Percentiles rank a stretch among this genome's conserved stretches.
Conservation (phyloP, 2,888 invertebrate species). For the Linnaemya tessellans region DNA sequence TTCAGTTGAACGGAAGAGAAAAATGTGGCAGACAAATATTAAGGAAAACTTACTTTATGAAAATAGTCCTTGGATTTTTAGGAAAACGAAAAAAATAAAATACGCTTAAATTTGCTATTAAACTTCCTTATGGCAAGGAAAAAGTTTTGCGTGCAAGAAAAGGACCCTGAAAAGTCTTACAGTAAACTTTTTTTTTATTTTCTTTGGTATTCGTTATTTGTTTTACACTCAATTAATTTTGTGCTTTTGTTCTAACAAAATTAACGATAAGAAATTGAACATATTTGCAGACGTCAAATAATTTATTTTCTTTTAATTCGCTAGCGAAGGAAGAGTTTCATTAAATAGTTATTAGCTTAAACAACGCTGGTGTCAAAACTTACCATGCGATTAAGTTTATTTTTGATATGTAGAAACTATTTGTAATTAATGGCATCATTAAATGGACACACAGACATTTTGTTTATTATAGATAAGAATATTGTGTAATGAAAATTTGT, state of each 20-base stretch:
- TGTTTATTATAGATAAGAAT: background rate
- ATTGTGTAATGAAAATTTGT: background rate
- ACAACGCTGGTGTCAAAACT: conserved; percentile 45
- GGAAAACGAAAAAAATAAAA: background rate
- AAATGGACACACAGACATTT: conserved; percentile 52
- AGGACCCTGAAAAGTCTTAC: background rate
- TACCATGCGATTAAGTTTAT: conserved; percentile 64
- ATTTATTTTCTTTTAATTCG: conserved; percentile 17
- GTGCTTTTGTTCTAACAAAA: background rate
- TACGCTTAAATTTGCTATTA: background rate
- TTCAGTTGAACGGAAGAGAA: background rate
- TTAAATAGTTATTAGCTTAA: conserved; percentile 59
- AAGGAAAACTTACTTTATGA: background rate
- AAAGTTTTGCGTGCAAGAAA: background rate
- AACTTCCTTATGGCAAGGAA: background rate
- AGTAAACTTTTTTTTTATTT: conserved; percentile 1
- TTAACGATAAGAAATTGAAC: background rate
- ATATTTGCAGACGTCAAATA: conserved; percentile 45
- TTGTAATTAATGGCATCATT: conserved; percentile 62
- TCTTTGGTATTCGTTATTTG: background rate
- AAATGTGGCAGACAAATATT: background rate
- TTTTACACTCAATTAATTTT: conserved; percentile 47
- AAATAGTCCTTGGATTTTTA: conserved; percentile 6
- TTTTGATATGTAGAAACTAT: background rate
- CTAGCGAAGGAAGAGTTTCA: conserved; percentile 40